Percentiles rank a stretch among this genome's conserved stretches.
Conservation (phyloP, 2,113 vertebrate species). For the Tychaedon coryphoeus region DNA sequence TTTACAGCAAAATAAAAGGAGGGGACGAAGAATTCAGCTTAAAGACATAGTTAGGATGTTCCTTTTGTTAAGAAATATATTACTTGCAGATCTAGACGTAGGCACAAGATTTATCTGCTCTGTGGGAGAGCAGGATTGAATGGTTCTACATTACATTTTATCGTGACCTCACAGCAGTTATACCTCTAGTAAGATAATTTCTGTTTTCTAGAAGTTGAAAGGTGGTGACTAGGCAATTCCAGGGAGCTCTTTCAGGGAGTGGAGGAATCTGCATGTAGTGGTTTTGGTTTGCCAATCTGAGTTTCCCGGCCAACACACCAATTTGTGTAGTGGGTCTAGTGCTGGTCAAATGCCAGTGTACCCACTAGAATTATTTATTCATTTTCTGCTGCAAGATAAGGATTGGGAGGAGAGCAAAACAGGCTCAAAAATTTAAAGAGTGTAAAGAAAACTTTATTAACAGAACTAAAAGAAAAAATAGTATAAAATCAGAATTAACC, state of each 20-base stretch:
- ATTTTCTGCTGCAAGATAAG: background rate
- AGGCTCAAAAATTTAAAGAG: background rate
- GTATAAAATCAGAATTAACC: background rate
- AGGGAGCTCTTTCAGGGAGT: background rate
- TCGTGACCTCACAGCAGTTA: background rate
- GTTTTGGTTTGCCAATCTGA: background rate
- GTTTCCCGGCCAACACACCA: background rate
- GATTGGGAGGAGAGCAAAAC: background rate
- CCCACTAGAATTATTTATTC: background rate
- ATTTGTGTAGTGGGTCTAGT: background rate
- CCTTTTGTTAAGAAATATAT: background rate
- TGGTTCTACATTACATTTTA: background rate
- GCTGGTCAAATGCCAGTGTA: background rate
- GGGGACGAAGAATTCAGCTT: background rate
- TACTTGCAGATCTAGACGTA: background rate
- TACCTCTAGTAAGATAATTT: background rate
- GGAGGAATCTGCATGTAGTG: background rate
- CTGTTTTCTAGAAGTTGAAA: background rate
- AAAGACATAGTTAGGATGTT: background rate
- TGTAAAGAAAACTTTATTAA: background rate
- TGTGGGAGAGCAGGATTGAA: background rate
- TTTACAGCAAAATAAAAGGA: background rate
- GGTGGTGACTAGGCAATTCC: background rate
- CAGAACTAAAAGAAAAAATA: background rate
- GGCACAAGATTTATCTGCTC: slow-evolving; percentile 1